Base-by-base conservation (phyloP, 2,797 vertebrate species). In the Cossypha niveicapilla region DNA sequence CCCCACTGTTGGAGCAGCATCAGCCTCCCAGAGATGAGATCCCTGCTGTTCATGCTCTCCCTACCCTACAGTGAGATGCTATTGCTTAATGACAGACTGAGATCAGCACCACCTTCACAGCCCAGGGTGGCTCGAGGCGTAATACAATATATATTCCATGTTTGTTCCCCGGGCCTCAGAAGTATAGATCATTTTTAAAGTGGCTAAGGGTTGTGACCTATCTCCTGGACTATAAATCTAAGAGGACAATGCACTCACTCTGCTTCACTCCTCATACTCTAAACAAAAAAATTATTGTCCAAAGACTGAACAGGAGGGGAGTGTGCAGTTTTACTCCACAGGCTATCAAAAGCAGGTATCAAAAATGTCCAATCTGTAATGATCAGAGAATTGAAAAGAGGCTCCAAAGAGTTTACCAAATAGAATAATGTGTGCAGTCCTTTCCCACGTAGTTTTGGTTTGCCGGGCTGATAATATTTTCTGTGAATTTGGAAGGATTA, bases 221-320 rank as follows among this genome's bases (percentile, higher is more conserved):
- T 90, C 86, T 94, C 83, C 82, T 44, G 47, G 42, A 16, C 58
- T 85, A 89, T 96, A 96, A 97, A 96, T 96, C 88, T 77, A 56
- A 45, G 23, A 80, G 85, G 76, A 75, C 62, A 91, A 81, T 30
- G 9, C 44, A 84, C 50, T 84, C 3, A 4, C 15, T 67, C 48
- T 61, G 47, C 54, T 73, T 83, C 1, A 1, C 50, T 71, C 58
- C 63, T 90, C 65, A 24, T 34, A 50, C 25, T 41, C 22, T 41
- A 78, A 63, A 77, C 71, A n/a, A 88, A 90, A 48, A 88, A 77
- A 32, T 6, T 15, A 66, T 28, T 44, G 37, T 41, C 51, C 28
- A 53, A 57, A 73, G 75, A n/a, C 9, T 27, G 32, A 85, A 53
- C 0, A 2, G 32, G 22, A 50, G 9, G 17, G 6, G 10, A 65